A percentile compares a stretch with the other conserved stretches of the same genome.
phyloP scores from a whole-genome alignment of 2,113 vertebrate genomes.

The Dasypus novemcinctus region DNA sequence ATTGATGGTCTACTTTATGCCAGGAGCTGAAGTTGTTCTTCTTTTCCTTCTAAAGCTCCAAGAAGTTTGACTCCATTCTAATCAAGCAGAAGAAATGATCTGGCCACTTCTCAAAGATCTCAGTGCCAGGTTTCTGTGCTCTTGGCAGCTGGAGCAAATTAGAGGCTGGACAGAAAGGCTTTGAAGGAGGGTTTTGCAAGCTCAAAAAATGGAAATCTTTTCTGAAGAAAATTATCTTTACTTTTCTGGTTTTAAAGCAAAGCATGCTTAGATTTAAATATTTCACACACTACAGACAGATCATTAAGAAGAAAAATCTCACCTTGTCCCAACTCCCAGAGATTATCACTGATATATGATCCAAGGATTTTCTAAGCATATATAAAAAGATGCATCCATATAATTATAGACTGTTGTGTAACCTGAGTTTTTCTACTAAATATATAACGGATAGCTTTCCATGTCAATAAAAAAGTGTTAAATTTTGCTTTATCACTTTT shows the following conservation, averaged over 20 bases:
- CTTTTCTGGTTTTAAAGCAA: constrained; percentile 14
- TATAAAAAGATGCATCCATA: neutral
- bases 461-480: neutral
- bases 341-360: neutral
- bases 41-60: constrained; percentile 9
- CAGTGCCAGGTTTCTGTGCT: neutral
- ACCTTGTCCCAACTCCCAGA: neutral
- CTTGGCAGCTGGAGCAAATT: neutral
- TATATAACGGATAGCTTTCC: neutral
- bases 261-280: neutral
- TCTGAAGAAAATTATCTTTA: neutral
- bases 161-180: neutral
- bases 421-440: neutral
- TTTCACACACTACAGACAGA: constrained; percentile 6
- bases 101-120: constrained; percentile 27
- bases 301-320: neutral
- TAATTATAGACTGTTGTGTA: neutral
- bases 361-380: constrained; percentile 1
- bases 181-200: neutral
- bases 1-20: neutral
- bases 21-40: neutral
- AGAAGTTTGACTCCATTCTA: neutral
- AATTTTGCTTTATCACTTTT: neutral
- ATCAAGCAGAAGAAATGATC: constrained; percentile 35
- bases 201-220: neutral